These are phyloP conservation scores for Drosophila neocordata DNA, from an alignment of 1,140 invertebrate genomes.

Conservation along the genomic window DNA sequence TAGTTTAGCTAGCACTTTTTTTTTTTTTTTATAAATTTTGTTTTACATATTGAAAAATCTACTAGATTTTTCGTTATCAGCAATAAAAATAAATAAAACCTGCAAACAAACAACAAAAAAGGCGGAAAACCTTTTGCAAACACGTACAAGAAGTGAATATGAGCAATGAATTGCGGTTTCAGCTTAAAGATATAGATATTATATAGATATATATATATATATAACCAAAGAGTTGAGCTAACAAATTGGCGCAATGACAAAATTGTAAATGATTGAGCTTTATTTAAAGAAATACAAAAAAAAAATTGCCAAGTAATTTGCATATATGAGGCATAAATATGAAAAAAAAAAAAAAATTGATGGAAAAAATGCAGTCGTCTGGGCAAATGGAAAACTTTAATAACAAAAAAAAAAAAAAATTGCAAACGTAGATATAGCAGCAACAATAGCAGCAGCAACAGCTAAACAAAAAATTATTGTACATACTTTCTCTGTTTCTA, in stretches of 20 bases:
- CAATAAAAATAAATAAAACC: too few species aligned
- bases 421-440: slow-evolving; percentile 49
- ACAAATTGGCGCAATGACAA: slow-evolving; percentile 71
- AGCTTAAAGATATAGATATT: slow-evolving; percentile 35
- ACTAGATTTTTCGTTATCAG: slow-evolving; percentile 35
- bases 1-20: slow-evolving; percentile 4
- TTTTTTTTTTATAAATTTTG: background rate
- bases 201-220: background rate
- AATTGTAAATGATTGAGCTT: slow-evolving; percentile 60
- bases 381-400: slow-evolving; percentile 75
- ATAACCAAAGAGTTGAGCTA: slow-evolving; percentile 37
- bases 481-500: slow-evolving; percentile 82
- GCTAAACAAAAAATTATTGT: slow-evolving; percentile 67
- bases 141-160: slow-evolving; percentile 61
- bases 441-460: slow-evolving; percentile 42
- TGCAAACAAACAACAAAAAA: too few species aligned
- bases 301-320: slow-evolving; percentile 70
- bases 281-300: slow-evolving; percentile 57
- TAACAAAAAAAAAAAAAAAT: slow-evolving; percentile 45
- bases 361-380: slow-evolving; percentile 60
- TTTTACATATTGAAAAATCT: slow-evolving; percentile 14
- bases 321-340: slow-evolving; percentile 66
- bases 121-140: slow-evolving; percentile 60
- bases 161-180: slow-evolving; percentile 66
- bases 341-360: slow-evolving; percentile 43